Conservation (phyloP, 2,113 vertebrate genomes). For the Grammomys dolichurus region DNA sequence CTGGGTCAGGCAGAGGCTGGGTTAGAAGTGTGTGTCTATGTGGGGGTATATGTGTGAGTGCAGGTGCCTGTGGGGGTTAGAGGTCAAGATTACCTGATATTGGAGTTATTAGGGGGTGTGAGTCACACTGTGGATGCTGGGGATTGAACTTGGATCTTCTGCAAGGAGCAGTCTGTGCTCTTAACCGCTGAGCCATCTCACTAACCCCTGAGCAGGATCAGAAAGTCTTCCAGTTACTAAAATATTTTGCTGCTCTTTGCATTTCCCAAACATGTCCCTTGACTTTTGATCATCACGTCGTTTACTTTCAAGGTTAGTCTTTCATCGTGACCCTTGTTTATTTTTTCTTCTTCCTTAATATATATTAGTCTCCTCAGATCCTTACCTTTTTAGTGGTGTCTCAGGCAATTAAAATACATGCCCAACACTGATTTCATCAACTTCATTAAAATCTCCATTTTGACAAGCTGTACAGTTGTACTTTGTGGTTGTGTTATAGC, state of each 20-base stretch:
- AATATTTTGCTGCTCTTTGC: not conserved
- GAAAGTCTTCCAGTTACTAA: constrained; percentile 7
- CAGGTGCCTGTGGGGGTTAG: no score
- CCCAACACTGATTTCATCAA: not conserved
- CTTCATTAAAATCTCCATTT: not conserved
- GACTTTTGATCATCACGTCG: not conserved
- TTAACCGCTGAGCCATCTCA: not conserved
- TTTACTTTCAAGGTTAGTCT: not conserved
- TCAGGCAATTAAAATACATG: not conserved
- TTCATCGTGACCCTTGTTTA: not conserved
- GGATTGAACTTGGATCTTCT: not conserved
- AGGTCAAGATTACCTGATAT: not conserved
- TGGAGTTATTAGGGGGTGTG: not conserved
- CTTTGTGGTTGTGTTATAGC: not conserved
- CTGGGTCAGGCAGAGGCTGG: not conserved
- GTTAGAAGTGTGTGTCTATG: not conserved
- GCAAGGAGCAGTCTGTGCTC: not conserved
- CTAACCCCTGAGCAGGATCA: not conserved
- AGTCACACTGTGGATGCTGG: not conserved
- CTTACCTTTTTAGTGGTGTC: not conserved
- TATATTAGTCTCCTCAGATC: not conserved
- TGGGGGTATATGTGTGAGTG: no score
- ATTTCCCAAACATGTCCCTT: not conserved
- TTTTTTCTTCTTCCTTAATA: not conserved
- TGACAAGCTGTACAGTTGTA: not conserved